These are phyloP conservation scores for Apeltes quadracus DNA, from an alignment of 2,113 vertebrate species.

Conservation along the genomic window DNA sequence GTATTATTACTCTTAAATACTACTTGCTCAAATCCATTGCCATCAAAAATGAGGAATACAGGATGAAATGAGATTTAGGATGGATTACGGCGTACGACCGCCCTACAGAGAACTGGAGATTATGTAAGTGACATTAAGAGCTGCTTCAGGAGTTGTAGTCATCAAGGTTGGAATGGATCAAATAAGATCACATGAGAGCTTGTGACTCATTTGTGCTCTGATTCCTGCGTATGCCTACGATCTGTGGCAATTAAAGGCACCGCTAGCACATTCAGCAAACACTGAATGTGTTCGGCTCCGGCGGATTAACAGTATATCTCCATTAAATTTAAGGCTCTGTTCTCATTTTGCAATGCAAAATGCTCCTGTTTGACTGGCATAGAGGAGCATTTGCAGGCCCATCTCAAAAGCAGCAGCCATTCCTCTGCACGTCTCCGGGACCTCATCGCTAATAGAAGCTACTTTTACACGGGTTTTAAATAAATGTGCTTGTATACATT, in stretches of 20 bases:
- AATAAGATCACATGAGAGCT: constrained; percentile 29
- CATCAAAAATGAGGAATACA: constrained; percentile 44
- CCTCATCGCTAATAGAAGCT: constrained; percentile 19
- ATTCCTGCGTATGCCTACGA: constrained; percentile 8
- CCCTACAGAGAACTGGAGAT: constrained; percentile 58
- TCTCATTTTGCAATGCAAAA: constrained; percentile 22
- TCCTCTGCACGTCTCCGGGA: constrained; percentile 24
- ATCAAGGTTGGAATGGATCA: constrained; percentile 43
- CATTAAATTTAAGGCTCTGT: constrained; percentile 20
- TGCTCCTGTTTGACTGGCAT: constrained; percentile 19
- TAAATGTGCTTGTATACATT: constrained; percentile 4
- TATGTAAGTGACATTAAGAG: constrained; percentile 54
- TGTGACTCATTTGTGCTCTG: constrained; percentile 37
- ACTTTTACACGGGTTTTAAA: not conserved
- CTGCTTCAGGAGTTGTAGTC: constrained; percentile 33
- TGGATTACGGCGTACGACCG: constrained; percentile 56
- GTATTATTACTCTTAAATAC: constrained; percentile 28
- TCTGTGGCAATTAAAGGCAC: constrained; percentile 7
- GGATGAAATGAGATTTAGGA: constrained; percentile 58
- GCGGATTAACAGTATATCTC: constrained; percentile 42
- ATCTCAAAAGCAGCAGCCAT: not conserved
- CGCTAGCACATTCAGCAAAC: too few species aligned
- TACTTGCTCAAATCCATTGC: constrained; percentile 43
- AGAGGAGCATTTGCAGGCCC: constrained; percentile 6
- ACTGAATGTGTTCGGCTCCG: constrained; percentile 24